phyloP scores from a whole-genome alignment of 2,888 invertebrate species.

The Meliscaeva auricollis region DNA sequence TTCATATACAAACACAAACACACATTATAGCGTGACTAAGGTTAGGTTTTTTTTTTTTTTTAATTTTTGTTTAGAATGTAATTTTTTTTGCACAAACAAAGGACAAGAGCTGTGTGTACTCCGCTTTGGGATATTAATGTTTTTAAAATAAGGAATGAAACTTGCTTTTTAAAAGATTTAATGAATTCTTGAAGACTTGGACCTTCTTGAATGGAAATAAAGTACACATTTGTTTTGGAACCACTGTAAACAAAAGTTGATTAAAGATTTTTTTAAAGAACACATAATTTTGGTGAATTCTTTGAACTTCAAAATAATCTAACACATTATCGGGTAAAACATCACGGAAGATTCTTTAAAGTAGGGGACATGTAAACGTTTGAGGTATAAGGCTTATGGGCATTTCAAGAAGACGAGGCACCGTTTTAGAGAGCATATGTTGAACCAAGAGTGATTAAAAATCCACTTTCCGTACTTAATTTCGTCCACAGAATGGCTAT shows the following conservation, averaged over 20 bases:
- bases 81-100: conserved; percentile 30
- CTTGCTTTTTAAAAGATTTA: conserved; percentile 4
- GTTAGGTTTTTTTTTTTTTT: conserved; percentile 3
- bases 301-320: too few relatives aligned
- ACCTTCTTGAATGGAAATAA: background rate
- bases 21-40: conserved; percentile 36
- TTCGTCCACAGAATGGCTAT: too few relatives aligned
- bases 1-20: background rate
- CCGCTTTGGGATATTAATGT: conserved; percentile 13
- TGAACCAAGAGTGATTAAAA: too few relatives aligned
- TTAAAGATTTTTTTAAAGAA: background rate
- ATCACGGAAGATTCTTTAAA: too few relatives aligned
- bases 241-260: background rate
- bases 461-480: too few relatives aligned
- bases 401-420: too few relatives aligned
- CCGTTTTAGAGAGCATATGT: too few relatives aligned
- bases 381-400: too few relatives aligned
- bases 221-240: background rate
- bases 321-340: too few relatives aligned
- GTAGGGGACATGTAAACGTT: too few relatives aligned
- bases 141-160: conserved; percentile 6
- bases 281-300: too few relatives aligned
- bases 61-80: background rate
- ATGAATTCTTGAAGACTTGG: conserved; percentile 8
- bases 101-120: conserved; percentile 24